phyloP scores from a whole-genome alignment of 2,888 invertebrate genomes.

The Salpingus planirostris region DNA sequence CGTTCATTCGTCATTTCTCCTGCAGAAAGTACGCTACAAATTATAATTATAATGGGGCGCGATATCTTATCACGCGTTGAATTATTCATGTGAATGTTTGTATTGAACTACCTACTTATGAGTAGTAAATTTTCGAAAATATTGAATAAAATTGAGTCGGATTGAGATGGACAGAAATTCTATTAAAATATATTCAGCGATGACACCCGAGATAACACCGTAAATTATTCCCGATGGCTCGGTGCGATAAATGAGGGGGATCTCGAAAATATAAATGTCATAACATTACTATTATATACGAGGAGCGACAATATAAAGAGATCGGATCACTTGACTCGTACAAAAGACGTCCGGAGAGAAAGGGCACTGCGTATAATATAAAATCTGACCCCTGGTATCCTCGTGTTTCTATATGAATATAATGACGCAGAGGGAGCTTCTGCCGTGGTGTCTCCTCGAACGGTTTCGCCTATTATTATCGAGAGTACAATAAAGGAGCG shows the following conservation, averaged over 20 bases:
- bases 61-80: constrained; percentile 9
- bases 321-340: constrained; percentile 34
- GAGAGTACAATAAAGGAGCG: too few relatives aligned
- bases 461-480: too few relatives aligned
- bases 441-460: too few relatives aligned
- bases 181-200: constrained; percentile 19
- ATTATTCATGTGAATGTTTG: constrained; percentile 11
- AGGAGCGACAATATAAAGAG: constrained; percentile 13
- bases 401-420: too few relatives aligned
- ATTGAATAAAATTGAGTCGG: too few relatives aligned
- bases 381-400: constrained; percentile 17
- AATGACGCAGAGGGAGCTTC: too few relatives aligned
- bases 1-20: not conserved
- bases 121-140: not conserved
- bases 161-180: constrained; percentile 7
- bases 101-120: constrained; percentile 4
- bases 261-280: constrained; percentile 18
- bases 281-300: too few relatives aligned
- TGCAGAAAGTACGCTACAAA: constrained; percentile 8
- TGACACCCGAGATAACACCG: constrained; percentile 19
- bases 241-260: constrained; percentile 12
- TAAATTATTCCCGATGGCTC: too few relatives aligned
- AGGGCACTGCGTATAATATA: constrained; percentile 20
- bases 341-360: constrained; percentile 23
- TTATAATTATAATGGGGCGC: constrained; percentile 8